Evolutionary conservation across 1,140 invertebrate species (phyloP), one percentile per base, ranked within the genome.

Genomic region (Macrocentrus cingulum): DNA sequence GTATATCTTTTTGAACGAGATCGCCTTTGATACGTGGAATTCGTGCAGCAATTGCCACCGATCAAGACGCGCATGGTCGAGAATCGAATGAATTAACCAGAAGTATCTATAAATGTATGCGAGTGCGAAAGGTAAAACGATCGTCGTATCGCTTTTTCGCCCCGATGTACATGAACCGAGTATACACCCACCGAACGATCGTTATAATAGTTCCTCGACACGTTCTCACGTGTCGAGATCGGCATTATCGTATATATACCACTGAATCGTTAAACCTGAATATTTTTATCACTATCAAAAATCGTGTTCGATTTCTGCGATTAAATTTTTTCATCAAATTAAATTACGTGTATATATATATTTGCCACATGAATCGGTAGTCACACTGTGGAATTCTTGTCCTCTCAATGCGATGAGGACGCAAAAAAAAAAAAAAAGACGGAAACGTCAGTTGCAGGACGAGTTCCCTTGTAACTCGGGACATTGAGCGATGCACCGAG

Each of bases 401-500:
- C n/a, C 29, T 22, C 19, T 49, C 23, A 29, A 49, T 49, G 46
- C n/a, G n/a, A n/a, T n/a, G n/a, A n/a, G n/a, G n/a, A n/a, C n/a
- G n/a, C n/a, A n/a, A n/a, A n/a, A n/a, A n/a, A n/a, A n/a, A n/a
- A 49, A 23, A 32, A 29, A 4, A 29, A 29, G 9, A 49, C 15
- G 23, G 18, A 51, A 51, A 20, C 49, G 29, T 51, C 32, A 51
- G 49, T 36, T 51, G 49, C 34, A 36, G 34, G 49, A 51, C 49
- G 19, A 46, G 49, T 39, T 39, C 3, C 5, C 49, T 36, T 51
- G 49, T 51, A 51, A 37, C 49, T 51, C 18, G 49, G 49, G 49
- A 51, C 49, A 51, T 51, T 51, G 49, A 51, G 25, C 25, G 49
- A 51, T 51, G 49, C 49, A 51, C 49, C 49, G 49, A 51, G 49